phyloP scores from a whole-genome alignment of 2,888 invertebrate species.

The Hirudinaria manillensis region DNA sequence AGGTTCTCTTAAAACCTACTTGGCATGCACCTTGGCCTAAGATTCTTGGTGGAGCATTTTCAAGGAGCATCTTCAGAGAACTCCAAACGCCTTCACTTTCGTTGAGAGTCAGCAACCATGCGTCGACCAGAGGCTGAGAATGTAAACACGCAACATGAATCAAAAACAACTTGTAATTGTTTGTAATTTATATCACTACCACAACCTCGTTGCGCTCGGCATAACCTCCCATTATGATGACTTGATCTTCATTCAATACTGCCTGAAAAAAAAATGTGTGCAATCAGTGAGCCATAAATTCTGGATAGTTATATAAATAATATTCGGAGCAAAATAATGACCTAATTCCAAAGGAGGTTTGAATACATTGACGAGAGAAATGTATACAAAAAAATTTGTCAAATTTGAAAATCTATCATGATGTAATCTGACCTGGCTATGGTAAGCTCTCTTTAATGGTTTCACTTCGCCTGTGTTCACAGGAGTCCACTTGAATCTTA shows the following conservation, averaged over 20 bases:
- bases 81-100: neutral
- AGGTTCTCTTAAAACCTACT: neutral
- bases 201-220: neutral
- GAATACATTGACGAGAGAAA: neutral
- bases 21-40: neutral
- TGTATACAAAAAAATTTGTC: neutral
- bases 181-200: neutral
- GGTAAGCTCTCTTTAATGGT: neutral
- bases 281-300: neutral
- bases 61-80: constrained; percentile 4
- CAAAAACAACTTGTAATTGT: neutral
- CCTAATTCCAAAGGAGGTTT: no score
- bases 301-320: no score
- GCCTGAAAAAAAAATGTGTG: neutral
- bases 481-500: neutral
- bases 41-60: neutral
- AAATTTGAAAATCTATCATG: neutral
- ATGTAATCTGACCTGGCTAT: neutral
- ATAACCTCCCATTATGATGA: constrained; percentile 3
- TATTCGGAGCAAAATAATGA: no score
- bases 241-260: constrained; percentile 3
- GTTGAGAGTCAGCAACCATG: neutral
- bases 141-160: neutral
- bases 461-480: neutral
- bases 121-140: neutral